Evolutionary conservation across 2,113 vertebrate genomes (phyloP).

Genomic region (Amblyornis subalaris): DNA sequence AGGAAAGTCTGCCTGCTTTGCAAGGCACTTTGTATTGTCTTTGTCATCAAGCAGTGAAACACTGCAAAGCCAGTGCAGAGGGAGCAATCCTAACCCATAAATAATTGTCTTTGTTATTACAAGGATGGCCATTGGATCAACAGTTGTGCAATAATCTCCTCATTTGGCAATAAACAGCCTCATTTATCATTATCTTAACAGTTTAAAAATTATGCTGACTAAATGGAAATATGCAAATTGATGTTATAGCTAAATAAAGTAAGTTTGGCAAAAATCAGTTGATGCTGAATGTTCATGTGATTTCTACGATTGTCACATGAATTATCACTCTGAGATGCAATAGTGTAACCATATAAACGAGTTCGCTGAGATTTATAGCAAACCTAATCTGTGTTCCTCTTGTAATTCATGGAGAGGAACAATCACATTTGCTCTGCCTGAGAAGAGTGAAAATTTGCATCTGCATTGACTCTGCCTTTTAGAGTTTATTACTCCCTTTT

Average conservation of each 20-base stretch:
- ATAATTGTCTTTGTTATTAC: neutral
- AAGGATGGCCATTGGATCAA: neutral
- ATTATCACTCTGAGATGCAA: neutral
- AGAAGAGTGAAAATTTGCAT: constrained; percentile 17
- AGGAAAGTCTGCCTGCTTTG: neutral
- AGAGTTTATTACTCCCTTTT: neutral
- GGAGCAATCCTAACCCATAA: neutral
- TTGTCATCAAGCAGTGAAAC: neutral
- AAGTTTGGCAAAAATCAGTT: constrained; percentile 26
- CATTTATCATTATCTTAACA: constrained; percentile 23
- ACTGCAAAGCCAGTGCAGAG: neutral
- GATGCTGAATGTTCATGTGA: neutral
- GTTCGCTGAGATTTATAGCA: constrained; percentile 31
- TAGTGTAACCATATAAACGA: constrained; percentile 32
- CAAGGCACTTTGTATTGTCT: neutral
- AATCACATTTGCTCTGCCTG: constrained; percentile 1
- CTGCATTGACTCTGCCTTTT: constrained; percentile 24
- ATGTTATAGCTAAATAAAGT: neutral
- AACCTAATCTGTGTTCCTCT: constrained; percentile 30
- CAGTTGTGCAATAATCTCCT: neutral
- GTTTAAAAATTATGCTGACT: constrained; percentile 17
- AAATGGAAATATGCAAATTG: neutral
- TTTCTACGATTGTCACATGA: constrained; percentile 18
- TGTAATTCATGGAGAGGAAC: constrained; percentile 48
- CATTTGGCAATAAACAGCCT: neutral